phyloP scores from a whole-genome alignment of 1,140 invertebrate genomes.

The Phenacoccus solenopsis region DNA sequence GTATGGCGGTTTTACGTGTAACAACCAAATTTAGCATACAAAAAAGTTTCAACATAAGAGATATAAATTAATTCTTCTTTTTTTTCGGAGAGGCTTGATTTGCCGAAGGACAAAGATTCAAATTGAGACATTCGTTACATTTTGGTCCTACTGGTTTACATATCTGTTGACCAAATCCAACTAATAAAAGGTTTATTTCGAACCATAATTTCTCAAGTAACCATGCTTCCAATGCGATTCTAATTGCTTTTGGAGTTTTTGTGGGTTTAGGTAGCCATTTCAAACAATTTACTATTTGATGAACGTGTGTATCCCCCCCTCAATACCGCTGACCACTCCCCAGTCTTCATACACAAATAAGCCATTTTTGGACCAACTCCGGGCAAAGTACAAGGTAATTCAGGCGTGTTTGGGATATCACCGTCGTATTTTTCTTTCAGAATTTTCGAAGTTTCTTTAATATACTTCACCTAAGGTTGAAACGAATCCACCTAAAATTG shows the following conservation, averaged over 20 bases:
- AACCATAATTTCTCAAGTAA: conserved; percentile 76
- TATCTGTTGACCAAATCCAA: conserved; percentile 91
- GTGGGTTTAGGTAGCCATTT: conserved; percentile 64
- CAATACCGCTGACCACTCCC: conserved; percentile 76
- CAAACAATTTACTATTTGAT: conserved; percentile 81
- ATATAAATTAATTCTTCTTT: too few relatives aligned
- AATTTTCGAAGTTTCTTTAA: conserved; percentile 75
- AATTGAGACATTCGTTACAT: conserved; percentile 72
- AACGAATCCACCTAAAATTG: too few relatives aligned
- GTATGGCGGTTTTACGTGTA: too few relatives aligned
- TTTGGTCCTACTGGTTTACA: conserved; percentile 70
- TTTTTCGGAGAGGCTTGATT: conserved; percentile 20
- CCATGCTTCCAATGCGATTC: conserved; percentile 71
- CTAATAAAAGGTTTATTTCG: conserved; percentile 82
- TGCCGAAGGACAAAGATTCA: conserved; percentile 57
- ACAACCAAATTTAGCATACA: too few relatives aligned
- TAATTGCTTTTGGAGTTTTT: conserved; percentile 79
- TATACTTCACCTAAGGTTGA: conserved; percentile 79
- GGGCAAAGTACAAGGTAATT: conserved; percentile 70
- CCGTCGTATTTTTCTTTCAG: conserved; percentile 64
- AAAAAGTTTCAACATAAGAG: too few relatives aligned
- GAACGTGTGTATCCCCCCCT: conserved; percentile 95
- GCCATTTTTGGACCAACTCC: conserved; percentile 98
- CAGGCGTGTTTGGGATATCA: conserved; percentile 76
- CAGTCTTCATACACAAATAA: conserved; percentile 88